Evolutionary conservation across 2,797 vertebrate genomes (phyloP), one percentile per base, ranked within the genome.

Genomic region (Gephyroberyx darwinii): DNA sequence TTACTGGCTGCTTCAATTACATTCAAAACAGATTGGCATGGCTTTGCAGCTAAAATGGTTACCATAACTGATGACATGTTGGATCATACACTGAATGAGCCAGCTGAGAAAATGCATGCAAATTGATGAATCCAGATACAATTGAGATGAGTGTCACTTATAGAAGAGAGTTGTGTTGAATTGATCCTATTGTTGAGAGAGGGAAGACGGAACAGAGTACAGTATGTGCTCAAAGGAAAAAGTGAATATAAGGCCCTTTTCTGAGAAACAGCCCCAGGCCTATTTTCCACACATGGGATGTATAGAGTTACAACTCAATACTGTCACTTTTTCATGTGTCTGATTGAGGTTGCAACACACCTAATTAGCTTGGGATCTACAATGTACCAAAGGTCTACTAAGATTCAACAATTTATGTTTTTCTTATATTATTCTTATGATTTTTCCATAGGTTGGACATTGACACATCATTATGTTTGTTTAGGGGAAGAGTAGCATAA

Each of bases 301-400:
- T 79, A 61, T 62, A 71, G 17, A 53, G 67, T 70, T 71, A 60
- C 39, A 71, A 4, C 31, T 86, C 82, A 86, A 83, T 37, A 4
- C 61, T 19, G 13, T 45, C 33, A 39, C 7, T 22, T 55, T 45
- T 35, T 5, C 4, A 33, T 37, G 14, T 26, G 56, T 53, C 64
- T 69, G 19, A 17, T 6, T 30, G 69, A 39, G 43, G 3, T 16
- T 55, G 37, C 60, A 33, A 16, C 26, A 20, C 14, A 50, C 2
- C 13, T 39, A 7, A 41, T 54, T 14, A 41, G 43, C 16, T 39
- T 26, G n/a, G 50, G 9, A 52, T 65, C 63, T 26, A 19, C 51
- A 47, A 6, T 26, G 9, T 5, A 30, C 37, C 47, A 4, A 14
- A 5, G 5, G 14, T 31, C n/a, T 12, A 51, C 4, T 5, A 51